Evolutionary conservation across 1,140 invertebrate species (phyloP), one percentile per base, ranked within the genome.

Genomic region (Drosophila auraria): DNA sequence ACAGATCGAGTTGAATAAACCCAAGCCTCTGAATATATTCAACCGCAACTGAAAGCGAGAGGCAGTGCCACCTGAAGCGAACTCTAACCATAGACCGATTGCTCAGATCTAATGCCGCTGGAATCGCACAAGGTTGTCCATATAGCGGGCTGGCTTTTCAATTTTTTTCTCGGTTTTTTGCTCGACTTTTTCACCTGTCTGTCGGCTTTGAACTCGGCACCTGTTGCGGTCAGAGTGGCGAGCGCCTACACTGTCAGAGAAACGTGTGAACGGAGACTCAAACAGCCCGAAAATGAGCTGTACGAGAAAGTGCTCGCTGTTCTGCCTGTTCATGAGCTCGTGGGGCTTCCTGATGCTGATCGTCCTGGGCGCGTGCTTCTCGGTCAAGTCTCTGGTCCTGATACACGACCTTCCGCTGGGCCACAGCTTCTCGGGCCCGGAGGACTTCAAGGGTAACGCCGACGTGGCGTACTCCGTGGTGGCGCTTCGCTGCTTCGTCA

Each of bases 21-120:
- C 74, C 40, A 36, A 15, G 36, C n/a, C 6, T 17, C 17, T 30
- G n/a, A 23, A 20, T 15, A 38, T 15, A 23, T 23, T 6, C 7
- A 64, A 77, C 61, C 61, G 50, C 80, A 84, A 81, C 50, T n/a
- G 82, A 84, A 86, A 86, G 82, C 82, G 82, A 86, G 68, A 78
- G 72, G 45, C n/a, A 60, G 63, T 33, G 68, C 60, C 33, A 75
- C 36, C 59, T 74, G 53, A 64, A 56, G 30, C 23, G 53, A 82
- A 75, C 79, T 80, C 78, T 57, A 38, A 23, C 53, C 53, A 70
- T 64, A 76, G 77, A 81, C 69, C 60, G 45, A 23, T 27, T 53
- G 50, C 60, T 53, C 44, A 68, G 77, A 89, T 87, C 77, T 87
- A 89, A 83, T 87, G 80, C 77, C 84, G 82, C 82, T 81, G 80